Base-by-base conservation (phyloP, 1,140 invertebrate species). In the Drosophila tani region DNA sequence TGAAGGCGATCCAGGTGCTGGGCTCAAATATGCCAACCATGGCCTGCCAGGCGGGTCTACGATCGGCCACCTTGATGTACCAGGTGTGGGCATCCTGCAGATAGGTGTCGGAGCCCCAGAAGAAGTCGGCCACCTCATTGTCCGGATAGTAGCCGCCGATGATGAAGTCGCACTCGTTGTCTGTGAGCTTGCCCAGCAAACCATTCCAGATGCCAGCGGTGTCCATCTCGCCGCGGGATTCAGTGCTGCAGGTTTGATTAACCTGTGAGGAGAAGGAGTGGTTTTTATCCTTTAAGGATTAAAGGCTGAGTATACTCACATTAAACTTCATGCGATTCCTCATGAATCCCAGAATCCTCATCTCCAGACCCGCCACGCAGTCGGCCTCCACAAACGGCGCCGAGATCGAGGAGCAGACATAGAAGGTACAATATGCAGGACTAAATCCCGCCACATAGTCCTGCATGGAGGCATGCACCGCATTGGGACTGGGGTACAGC, bases 131-230 rank as follows among this genome's bases (percentile, higher is more conserved):
- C 5, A 94, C 93, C 67, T 94, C 93, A 66, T 94, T 93, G 79
- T 95, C 94, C 19, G 94, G 94, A 86, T 93, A 94, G 64, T 93
- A 94, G 35, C 93, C 94, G 3, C 94, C 94, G 12, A 94, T 67
- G 6, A 94, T 75, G 4, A 95, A 92, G 24, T 94, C 92, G 4
- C 93, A 94, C 63, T 92, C 90, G 56, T 92, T 93, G 1, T 83
- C 69, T 12, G 74, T 60, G 0, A 95, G 46, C 12, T 91, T 73
- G 2, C 87, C 92, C 40, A 94, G 79, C n/a, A 93, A 84, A 1
- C 94, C 94, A 29, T 91, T 88, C 94, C 94, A 95, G 5, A 87
- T 79, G 82, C 94, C 94, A 7, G 74, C 7, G 1, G 27, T 9
- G 8, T 83, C 62, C 19, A 92, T 80, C 47, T 94, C 93, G 5